Evolutionary conservation across 2,113 vertebrate genomes (phyloP).

Genomic region (Proteles cristata): DNA sequence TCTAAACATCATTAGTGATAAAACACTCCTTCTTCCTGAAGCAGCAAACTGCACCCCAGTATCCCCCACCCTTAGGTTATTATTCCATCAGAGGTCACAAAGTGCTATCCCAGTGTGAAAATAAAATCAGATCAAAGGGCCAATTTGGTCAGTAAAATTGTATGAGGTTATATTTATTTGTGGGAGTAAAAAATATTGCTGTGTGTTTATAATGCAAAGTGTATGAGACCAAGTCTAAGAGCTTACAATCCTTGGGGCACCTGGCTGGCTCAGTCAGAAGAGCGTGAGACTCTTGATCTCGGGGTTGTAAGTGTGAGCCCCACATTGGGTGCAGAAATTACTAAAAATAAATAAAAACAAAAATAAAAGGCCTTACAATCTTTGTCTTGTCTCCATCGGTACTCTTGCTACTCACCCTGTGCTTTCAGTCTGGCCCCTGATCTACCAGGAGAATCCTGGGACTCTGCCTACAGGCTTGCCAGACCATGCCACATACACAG

Average conservation of each 20-base stretch:
- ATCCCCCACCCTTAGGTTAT: not conserved
- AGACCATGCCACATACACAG: not conserved
- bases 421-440: not conserved
- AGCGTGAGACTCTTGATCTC: no score
- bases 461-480: not conserved
- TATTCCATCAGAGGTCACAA: not conserved
- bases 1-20: not conserved
- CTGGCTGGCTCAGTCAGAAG: no score
- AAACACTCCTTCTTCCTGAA: not conserved
- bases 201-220: not conserved
- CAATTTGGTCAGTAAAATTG: not conserved
- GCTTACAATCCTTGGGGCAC: not conserved
- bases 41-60: not conserved
- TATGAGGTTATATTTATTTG: not conserved
- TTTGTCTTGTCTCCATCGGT: not conserved
- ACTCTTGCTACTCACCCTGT: not conserved
- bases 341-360: no score
- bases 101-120: not conserved
- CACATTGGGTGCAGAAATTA: no score
- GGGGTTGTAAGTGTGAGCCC: no score
- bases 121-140: not conserved
- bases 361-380: not conserved
- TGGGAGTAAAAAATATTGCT: not conserved
- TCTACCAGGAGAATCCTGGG: not conserved
- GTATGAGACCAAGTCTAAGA: not conserved